Evolutionary conservation across 2,113 vertebrate species (phyloP).

Genomic region (Daubentonia madagascariensis): DNA sequence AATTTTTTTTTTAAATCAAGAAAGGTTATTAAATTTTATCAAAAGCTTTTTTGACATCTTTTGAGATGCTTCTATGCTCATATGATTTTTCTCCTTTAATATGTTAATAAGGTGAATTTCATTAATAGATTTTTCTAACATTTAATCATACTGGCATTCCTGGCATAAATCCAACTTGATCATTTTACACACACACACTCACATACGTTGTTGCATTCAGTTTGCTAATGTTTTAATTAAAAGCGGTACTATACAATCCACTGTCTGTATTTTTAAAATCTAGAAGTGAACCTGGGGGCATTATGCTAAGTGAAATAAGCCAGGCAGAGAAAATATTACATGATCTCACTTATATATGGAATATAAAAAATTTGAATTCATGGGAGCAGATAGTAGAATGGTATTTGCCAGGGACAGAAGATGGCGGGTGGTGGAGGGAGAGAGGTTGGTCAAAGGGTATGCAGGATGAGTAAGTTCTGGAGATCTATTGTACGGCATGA

Average conservation of each 20-base stretch:
- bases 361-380: not conserved
- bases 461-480: not conserved
- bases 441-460: not conserved
- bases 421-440: too few relatives aligned
- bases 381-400: not conserved
- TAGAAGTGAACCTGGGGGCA: not conserved
- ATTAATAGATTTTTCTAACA: slow-evolving; percentile 17
- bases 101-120: slow-evolving; percentile 41
- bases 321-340: not conserved
- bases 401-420: not conserved
- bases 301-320: not conserved
- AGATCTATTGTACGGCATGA: not conserved
- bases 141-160: not conserved
- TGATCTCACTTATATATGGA: not conserved
- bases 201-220: not conserved
- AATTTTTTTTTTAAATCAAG: not conserved
- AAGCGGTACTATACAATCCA: not conserved
- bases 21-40: slow-evolving; percentile 22
- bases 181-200: not conserved
- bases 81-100: slow-evolving; percentile 43
- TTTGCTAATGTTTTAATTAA: slow-evolving; percentile 4
- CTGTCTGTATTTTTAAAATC: not conserved
- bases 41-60: slow-evolving; percentile 16
- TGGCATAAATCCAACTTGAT: not conserved
- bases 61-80: slow-evolving; percentile 1